Conservation (phyloP, 2,113 vertebrate genomes). For the Spheniscus mendiculus region DNA sequence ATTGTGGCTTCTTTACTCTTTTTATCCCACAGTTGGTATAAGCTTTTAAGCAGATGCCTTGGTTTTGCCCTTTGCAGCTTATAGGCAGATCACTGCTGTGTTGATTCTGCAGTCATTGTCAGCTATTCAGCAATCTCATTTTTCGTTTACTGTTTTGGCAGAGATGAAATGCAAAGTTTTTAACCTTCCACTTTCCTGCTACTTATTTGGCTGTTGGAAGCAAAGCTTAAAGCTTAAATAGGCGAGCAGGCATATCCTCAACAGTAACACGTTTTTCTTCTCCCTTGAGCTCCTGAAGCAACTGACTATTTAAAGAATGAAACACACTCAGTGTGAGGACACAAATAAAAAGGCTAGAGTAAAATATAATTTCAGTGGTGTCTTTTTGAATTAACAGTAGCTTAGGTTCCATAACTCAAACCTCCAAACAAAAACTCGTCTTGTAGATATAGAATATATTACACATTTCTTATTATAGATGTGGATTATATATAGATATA, state of each 20-base stretch:
- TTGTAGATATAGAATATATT: not conserved
- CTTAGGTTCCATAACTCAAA: not conserved
- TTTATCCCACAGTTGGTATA: not conserved
- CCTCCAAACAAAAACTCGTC: not conserved
- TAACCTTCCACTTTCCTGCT: constrained; percentile 47
- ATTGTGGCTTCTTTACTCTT: not conserved
- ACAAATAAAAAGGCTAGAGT: not conserved
- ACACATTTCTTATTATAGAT: not conserved
- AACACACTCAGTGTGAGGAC: not conserved
- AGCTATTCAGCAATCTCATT: constrained; percentile 50
- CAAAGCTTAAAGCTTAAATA: constrained; percentile 29
- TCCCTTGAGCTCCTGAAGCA: not conserved
- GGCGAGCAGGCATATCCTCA: not conserved
- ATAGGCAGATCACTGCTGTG: constrained; percentile 33
- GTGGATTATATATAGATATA: not conserved
- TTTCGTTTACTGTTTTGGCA: constrained; percentile 59
- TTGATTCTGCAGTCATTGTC: constrained; percentile 28
- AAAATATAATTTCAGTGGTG: not conserved
- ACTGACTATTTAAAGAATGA: not conserved
- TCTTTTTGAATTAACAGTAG: not conserved
- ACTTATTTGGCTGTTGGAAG: constrained; percentile 33
- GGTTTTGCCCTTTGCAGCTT: constrained; percentile 51
- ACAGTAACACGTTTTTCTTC: not conserved
- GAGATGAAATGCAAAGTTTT: constrained; percentile 42
- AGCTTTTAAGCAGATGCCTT: constrained; percentile 43